Conservation (phyloP, 2,113 vertebrate species). For the Callorhinus ursinus region DNA sequence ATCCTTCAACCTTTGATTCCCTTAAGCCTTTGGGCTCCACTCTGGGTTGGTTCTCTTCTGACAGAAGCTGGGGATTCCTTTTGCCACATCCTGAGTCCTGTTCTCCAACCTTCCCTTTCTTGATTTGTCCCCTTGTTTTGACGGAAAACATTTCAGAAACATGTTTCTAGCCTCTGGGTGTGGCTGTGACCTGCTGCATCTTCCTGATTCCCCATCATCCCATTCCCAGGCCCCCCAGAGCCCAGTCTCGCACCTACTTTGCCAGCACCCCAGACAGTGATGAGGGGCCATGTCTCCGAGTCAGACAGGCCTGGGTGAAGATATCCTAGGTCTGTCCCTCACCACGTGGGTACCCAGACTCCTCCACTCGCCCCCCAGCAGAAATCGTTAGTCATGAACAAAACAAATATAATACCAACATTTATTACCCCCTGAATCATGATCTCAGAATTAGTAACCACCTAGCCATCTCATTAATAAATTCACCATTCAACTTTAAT, state of each 20-base stretch:
- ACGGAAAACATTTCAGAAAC: not conserved
- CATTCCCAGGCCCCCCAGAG: not conserved
- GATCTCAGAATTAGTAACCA: not conserved
- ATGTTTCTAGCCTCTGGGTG: not conserved
- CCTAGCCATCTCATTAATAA: not conserved
- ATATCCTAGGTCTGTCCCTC: not conserved
- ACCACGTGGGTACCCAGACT: not conserved
- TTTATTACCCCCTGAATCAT: not conserved
- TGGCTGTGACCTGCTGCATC: not conserved
- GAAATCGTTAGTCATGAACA: not conserved
- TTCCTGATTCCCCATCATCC: no score
- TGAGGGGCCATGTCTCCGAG: not conserved
- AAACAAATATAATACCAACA: not conserved
- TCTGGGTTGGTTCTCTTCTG: not conserved
- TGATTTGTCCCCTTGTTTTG: not conserved
- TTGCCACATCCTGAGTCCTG: no score
- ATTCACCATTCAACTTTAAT: not conserved
- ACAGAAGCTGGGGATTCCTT: not conserved
- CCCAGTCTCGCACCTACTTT: not conserved
- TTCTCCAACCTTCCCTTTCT: not conserved
- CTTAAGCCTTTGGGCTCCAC: not conserved
- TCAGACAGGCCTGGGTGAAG: not conserved
- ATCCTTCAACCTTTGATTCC: not conserved
- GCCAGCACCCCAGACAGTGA: not conserved
- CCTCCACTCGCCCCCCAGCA: not conserved